Base-by-base conservation (phyloP, 2,888 invertebrate species). In the Gibbula magus region DNA sequence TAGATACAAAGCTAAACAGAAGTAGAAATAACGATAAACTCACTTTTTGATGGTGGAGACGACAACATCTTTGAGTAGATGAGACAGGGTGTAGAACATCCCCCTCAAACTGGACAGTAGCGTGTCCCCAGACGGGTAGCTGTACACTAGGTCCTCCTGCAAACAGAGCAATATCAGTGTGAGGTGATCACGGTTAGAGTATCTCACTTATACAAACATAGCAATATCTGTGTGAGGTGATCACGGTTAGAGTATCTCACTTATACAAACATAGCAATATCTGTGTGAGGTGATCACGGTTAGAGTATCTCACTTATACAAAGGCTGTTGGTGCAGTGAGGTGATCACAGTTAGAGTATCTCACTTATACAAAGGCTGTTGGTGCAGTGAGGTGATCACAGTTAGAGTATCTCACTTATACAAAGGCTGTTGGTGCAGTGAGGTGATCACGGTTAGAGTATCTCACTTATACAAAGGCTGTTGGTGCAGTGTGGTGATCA, bases 21-120 rank as follows among this genome's bases (percentile, higher is more conserved):
- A 35, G 7, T 5, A 35, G 7, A 7, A 7, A 35, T 35, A 35
- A 66, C 10, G 8, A 56, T 29, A 13, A 32, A 79, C 84, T 85
- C 78, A 90, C 89, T 83, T 88, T 73, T 83, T 86, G 51, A 87
- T 83, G 52, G 84, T 84, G 67, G 87, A 83, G 35, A 83, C 87
- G 29, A 92, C 91, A 20, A 93, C 88, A 79, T 96, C 96, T 16
- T 95, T 94, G 39, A 97, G 94, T 86, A 97, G 94, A 91, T 96
- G 96, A 89, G 96, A 95, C 0, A 97, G 93, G 0, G 97, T 97
- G 3, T 97, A 94, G 92, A 97, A 97, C 84, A 96, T 95, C 18
- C 98, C 98, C 87, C 96, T 95, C 3, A 85, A 75, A 39, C 79
- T 77, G 25, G 77, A 56, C 13, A 81, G 67, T 13, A 78, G 74